Evolutionary conservation across 2,113 vertebrate species (phyloP).

Genomic region (Rynchops niger): DNA sequence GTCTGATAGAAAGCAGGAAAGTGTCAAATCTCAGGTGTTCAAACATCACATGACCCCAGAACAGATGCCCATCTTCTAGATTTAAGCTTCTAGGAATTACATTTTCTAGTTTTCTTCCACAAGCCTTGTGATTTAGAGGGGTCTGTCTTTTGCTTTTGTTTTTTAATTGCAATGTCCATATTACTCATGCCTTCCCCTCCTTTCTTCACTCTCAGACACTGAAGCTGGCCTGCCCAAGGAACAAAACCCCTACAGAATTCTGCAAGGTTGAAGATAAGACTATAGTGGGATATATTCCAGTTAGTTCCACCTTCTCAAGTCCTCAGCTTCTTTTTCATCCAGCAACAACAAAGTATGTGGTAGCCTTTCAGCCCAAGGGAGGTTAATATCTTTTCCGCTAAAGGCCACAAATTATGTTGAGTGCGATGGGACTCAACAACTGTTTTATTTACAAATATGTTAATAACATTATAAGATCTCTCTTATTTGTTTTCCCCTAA

Average conservation of each 20-base stretch:
- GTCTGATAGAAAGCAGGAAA: background rate
- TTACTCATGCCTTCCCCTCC: background rate
- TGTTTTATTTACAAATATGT: background rate
- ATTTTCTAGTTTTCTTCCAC: background rate
- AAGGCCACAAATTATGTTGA: background rate
- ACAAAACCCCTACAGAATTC: background rate
- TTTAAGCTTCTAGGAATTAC: background rate
- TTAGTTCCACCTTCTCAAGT: background rate
- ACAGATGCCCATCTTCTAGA: background rate
- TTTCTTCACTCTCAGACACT: background rate
- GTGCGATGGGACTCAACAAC: background rate
- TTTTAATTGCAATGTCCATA: background rate
- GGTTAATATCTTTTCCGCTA: background rate
- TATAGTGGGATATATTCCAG: background rate
- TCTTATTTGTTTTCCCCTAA: background rate
- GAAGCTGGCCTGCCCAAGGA: background rate
- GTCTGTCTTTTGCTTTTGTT: background rate
- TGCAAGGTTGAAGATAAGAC: background rate
- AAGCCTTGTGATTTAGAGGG: background rate
- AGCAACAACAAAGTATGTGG: background rate
- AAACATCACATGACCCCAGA: background rate
- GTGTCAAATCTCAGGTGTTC: background rate
- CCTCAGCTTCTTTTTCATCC: background rate
- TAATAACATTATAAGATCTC: background rate
- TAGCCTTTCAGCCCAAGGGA: background rate